Base-by-base conservation (phyloP, 2,113 vertebrate genomes). In the Forbesichthys agassizii region DNA sequence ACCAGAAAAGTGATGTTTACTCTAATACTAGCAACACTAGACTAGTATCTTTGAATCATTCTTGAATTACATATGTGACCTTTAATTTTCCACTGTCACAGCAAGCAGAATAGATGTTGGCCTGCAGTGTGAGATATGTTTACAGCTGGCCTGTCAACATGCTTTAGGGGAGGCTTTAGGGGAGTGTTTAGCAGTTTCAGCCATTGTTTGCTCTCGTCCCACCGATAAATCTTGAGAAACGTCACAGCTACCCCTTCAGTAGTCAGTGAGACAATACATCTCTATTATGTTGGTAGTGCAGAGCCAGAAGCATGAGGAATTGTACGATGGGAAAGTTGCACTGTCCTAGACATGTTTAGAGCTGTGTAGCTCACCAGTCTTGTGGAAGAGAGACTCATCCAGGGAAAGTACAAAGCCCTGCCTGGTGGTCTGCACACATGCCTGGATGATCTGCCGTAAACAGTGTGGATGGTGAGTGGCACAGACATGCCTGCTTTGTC, bases 401-500 rank as follows among this genome's bases (percentile, higher is more conserved):
- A 89, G 86, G 88, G 82, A 90, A 88, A 84, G 86, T 85, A 84
- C 88, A 88, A 88, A 88, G 81, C 74, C 82, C 82, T 81, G 73
- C 86, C 84, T 75, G 88, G 88, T 91, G 88, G 89, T 91, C 89
- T 83, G 64, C 66, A 71, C 77, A 86, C 77, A 88, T 82, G 80
- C 82, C 75, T 81, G 58, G 58, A 78, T 84, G 86, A 89, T 88
- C 86, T 85, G 80, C 84, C 86, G 85, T 83, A 85, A 89, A 88
- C 85, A 88, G 73, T 59, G 79, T 75, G 79, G 75, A 77, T 83
- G 67, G 69, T 82, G 81, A 81, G 75, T 61, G 84, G 78, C 83
- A 86, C 73, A 83, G 86, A 86, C 83, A 86, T 82, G 79, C 79
- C 82, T 88, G 87, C 88, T 89, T 88, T 91, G 88, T 88, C 84